These are phyloP conservation scores for Zapus hudsonius DNA, from an alignment of 2,113 vertebrate genomes.

Conservation along the genomic window DNA sequence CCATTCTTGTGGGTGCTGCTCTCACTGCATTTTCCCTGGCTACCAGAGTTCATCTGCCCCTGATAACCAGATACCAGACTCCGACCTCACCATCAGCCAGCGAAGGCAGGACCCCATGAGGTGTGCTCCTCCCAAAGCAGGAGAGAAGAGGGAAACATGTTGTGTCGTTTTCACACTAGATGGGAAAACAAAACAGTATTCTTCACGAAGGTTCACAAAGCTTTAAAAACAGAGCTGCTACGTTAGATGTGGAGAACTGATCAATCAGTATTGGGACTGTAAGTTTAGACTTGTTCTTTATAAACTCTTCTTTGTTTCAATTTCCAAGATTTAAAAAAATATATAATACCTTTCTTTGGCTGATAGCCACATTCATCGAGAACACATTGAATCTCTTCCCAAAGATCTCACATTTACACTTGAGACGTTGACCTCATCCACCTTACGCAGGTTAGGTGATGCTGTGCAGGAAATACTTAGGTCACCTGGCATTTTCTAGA, in stretches of 20 bases:
- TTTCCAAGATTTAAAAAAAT: background rate
- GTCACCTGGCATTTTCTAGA: background rate
- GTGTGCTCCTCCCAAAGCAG: background rate
- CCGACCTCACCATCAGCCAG: background rate
- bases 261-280: background rate
- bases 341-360: conserved; percentile 71
- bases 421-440: conserved; percentile 68
- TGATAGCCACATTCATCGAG: conserved; percentile 85
- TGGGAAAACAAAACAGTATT: background rate
- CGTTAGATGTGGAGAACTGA: background rate
- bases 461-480: conserved; percentile 80
- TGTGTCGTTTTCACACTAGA: background rate
- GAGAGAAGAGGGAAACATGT: background rate
- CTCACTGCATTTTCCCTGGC: background rate
- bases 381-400: conserved; percentile 85
- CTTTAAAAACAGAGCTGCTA: conserved; percentile 34
- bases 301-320: background rate
- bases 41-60: background rate
- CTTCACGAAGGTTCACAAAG: background rate
- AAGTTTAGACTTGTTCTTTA: conserved; percentile 3
- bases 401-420: conserved; percentile 80
- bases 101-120: background rate
- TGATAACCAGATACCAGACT: background rate
- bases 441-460: conserved; percentile 72
- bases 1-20: background rate